Percentiles rank a stretch among this genome's conserved stretches.
Conservation (phyloP, 2,113 vertebrate species). For the Cottus gobio region DNA sequence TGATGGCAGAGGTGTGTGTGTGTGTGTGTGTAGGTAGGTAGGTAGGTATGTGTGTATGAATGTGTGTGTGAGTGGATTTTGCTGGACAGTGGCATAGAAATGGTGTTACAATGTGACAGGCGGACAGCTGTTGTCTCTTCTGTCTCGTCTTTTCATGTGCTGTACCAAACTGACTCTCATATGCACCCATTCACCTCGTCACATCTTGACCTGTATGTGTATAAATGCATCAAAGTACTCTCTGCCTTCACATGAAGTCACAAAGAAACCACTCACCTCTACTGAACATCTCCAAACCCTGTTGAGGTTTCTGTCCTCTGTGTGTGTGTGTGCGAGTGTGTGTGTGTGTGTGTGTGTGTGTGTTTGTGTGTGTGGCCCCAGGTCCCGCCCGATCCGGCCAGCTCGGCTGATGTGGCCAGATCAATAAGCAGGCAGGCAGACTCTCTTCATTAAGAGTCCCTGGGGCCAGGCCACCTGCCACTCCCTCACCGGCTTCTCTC, state of each 20-base stretch:
- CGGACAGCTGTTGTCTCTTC: slow-evolving; percentile 55
- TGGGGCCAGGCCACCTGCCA: slow-evolving; percentile 74
- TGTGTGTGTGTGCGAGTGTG: slow-evolving; percentile 40
- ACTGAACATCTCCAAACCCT: neutral
- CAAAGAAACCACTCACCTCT: neutral
- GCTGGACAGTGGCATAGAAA: slow-evolving; percentile 46
- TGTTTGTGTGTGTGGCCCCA: slow-evolving; percentile 42
- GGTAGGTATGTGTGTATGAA: slow-evolving; percentile 18
- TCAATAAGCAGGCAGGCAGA: slow-evolving; percentile 77
- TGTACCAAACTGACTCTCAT: slow-evolving; percentile 26
- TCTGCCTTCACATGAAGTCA: neutral
- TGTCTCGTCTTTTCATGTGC: slow-evolving; percentile 36
- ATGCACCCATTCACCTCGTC: neutral
- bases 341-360: slow-evolving; percentile 15
- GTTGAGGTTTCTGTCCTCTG: slow-evolving; percentile 15
- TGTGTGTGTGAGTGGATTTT: slow-evolving; percentile 31
- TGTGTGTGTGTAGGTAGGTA: slow-evolving; percentile 25
- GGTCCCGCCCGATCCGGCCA: slow-evolving; percentile 34
- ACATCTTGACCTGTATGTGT: neutral
- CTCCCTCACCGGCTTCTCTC: slow-evolving; percentile 60
- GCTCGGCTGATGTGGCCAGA: slow-evolving; percentile 72
- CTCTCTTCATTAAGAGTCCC: slow-evolving; percentile 80
- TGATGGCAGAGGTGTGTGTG: slow-evolving; percentile 52
- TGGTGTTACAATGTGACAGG: slow-evolving; percentile 37
- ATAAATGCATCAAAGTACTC: slow-evolving; percentile 4